phyloP scores from a whole-genome alignment of 2,888 invertebrate genomes.

The Eugnorisma glareosa region DNA sequence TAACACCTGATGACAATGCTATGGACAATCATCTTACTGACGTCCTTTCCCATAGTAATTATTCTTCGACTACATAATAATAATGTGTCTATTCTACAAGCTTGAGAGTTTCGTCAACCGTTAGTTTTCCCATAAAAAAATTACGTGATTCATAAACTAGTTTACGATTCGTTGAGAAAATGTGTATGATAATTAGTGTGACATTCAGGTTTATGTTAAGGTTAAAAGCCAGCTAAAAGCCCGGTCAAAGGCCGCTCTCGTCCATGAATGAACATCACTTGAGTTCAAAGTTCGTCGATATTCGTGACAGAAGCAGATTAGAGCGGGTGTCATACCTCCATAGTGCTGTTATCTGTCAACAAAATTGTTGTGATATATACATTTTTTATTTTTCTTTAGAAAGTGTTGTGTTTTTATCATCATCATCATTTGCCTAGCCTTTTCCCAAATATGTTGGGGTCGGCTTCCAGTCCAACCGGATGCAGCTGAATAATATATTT shows the following conservation, averaged over 20 bases:
- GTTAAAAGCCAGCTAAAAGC: no score
- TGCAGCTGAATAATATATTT: no score
- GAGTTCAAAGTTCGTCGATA: constrained; percentile 39
- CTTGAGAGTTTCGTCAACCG: constrained; percentile 22
- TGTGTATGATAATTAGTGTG: constrained; percentile 33
- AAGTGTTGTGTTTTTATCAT: neutral
- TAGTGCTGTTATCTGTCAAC: constrained; percentile 2
- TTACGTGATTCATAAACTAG: constrained; percentile 38
- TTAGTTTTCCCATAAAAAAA: constrained; percentile 28
- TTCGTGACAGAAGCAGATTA: constrained; percentile 26
- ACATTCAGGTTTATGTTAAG: constrained; percentile 42
- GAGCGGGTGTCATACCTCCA: neutral
- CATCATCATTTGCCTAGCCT: no score
- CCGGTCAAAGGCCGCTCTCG: constrained; percentile 45
- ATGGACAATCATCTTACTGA: constrained; percentile 4
- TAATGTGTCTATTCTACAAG: neutral
- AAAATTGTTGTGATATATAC: no score
- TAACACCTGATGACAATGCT: constrained; percentile 5
- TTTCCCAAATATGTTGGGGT: no score
- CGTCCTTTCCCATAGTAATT: neutral
- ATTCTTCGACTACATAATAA: neutral
- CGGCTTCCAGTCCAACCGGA: no score
- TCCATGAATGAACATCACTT: constrained; percentile 50
- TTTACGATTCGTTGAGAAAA: constrained; percentile 37
- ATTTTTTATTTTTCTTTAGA: neutral